Evolutionary conservation across 2,113 vertebrate species (phyloP), one percentile per base, ranked within the genome.

Genomic region (Oreotrochilus melanogaster): DNA sequence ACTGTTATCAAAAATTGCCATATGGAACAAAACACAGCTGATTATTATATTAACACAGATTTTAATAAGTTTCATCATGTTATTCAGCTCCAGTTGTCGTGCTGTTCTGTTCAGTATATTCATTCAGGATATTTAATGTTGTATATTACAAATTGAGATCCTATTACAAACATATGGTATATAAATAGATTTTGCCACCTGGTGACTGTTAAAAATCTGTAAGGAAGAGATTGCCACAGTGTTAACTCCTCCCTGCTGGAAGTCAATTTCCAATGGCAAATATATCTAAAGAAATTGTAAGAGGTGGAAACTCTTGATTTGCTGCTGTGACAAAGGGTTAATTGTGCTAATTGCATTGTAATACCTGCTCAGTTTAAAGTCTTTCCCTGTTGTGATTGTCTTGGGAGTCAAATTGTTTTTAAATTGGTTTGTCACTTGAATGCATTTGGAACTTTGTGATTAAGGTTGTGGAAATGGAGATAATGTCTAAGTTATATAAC

Each of bases 1-100:
- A 98, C 97, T 98, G 94, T 98, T 98, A 97, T 95, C 95, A 95
- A 97, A 98, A 98, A 98, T 97, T 97, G 95, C 94, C 98, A 97
- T 97, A 97, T 97, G 98, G 96, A 97, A 97, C 89, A 96, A 97
- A 98, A 97, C 97, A 97, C 97, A 97, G 97, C 91, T 95, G 97
- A 98, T 98, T 97, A 98, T 97, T 98, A 95, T 93, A 98, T 98
- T 98, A 98, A 98, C 97, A 97, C 94, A 8, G 17, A 95, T 96
- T 98, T 96, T 98, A 98, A 98, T 98, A 94, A 16, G 50, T 88
- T 98, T 97, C 94, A 91, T 97, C 96, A 81, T 97, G 95, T 97
- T 97, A 96, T 93, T 96, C 19, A 5, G 91, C 96, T 97, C 94
- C 96, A 95, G 82, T 97, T 96, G 95, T 94, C 95, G 92, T 95